These are phyloP conservation scores for Corticium candelabrum DNA, from an alignment of 37 sponge, comb jelly and placozoan species.

Conservation along the genomic window DNA sequence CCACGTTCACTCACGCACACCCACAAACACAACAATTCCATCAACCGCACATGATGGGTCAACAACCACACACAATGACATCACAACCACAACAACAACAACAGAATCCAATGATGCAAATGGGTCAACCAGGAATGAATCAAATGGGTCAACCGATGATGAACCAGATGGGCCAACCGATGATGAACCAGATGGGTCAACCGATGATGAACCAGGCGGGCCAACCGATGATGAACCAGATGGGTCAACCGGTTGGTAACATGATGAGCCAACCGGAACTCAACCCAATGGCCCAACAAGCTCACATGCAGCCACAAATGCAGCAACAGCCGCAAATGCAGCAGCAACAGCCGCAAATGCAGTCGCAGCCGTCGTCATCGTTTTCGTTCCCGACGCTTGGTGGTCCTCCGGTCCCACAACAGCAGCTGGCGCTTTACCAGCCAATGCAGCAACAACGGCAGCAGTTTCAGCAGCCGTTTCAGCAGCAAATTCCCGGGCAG, in stretches of 20 bases:
- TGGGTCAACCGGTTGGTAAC: constrained; percentile 12
- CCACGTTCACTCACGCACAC: neutral
- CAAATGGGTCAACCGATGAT: constrained; percentile 7
- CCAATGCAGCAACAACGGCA: constrained; percentile 30
- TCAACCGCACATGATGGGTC: neutral
- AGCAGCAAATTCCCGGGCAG: neutral
- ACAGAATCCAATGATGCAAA: constrained; percentile 7
- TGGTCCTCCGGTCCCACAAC: neutral
- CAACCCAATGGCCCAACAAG: no score
- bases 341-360: constrained; percentile 7
- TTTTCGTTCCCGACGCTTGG: neutral
- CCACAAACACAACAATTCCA: neutral
- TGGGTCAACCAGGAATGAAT: neutral
- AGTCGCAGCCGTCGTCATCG: neutral
- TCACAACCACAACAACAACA: constrained; percentile 21
- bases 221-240: constrained; percentile 8
- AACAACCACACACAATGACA: neutral
- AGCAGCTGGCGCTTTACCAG: constrained; percentile 65
- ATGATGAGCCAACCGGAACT: neutral
- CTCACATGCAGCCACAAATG: constrained; percentile 23
- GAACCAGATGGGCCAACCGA: constrained; percentile 7
- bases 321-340: constrained; percentile 24
- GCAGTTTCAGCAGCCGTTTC: constrained; percentile 13
- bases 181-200: neutral
- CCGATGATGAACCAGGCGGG: no score